Evolutionary conservation across 2,888 invertebrate species (phyloP).

Genomic region (Macaria notata): DNA sequence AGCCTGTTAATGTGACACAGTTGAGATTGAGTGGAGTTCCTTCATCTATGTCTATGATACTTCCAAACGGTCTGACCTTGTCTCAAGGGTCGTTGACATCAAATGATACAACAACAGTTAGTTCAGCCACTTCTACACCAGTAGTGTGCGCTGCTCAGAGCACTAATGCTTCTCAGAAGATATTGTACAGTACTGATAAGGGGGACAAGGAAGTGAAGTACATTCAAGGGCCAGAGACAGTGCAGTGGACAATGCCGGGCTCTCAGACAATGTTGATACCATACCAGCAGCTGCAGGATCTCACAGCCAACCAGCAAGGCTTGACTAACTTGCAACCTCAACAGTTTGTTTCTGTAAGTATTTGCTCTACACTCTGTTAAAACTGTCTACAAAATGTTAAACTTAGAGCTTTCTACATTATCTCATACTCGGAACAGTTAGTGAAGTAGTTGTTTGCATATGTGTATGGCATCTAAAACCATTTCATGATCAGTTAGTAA

Average conservation of each 20-base stretch:
- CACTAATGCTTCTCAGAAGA: constrained; percentile 70
- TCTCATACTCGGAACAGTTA: too few species aligned
- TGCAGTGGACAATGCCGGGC: constrained; percentile 74
- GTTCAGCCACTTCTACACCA: constrained; percentile 68
- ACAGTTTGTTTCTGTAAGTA: constrained; percentile 75
- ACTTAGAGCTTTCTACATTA: too few species aligned
- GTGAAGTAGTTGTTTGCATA: too few species aligned
- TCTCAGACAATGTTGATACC: constrained; percentile 77
- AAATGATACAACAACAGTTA: constrained; percentile 71
- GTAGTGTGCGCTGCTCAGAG: constrained; percentile 75
- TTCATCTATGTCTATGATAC: constrained; percentile 76
- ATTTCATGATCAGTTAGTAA: too few species aligned
- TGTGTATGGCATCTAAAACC: too few species aligned
- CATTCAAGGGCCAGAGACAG: constrained; percentile 69
- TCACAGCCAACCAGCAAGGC: constrained; percentile 61
- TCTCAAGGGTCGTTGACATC: constrained; percentile 68
- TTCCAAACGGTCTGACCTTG: constrained; percentile 67
- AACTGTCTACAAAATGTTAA: too few species aligned
- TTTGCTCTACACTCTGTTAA: not conserved
- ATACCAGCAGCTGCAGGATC: constrained; percentile 73
- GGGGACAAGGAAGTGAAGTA: constrained; percentile 74
- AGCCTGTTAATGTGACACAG: constrained; percentile 74
- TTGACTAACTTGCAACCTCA: constrained; percentile 67
- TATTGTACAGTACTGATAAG: constrained; percentile 72
- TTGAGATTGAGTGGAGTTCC: constrained; percentile 70